These are phyloP conservation scores for Porites lutea DNA, from an alignment of 64 coral and sea anemone species.

Conservation along the genomic window DNA sequence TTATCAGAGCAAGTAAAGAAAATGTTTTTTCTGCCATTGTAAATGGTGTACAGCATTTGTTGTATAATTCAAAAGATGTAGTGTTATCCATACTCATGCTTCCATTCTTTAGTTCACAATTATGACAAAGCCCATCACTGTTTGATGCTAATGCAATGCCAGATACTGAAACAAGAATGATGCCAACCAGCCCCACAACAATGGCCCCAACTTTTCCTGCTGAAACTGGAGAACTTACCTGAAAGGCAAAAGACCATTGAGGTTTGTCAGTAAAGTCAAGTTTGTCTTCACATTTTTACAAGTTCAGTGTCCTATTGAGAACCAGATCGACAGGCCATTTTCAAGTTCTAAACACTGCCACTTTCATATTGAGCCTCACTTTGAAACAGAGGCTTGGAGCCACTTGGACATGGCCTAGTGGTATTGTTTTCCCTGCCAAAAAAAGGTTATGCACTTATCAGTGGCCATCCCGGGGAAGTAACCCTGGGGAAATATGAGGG, in stretches of 20 bases:
- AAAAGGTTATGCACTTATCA: too few species aligned
- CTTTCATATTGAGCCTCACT: too few species aligned
- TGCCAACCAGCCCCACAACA: conserved; percentile 21
- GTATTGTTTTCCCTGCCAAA: too few species aligned
- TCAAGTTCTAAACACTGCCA: too few species aligned
- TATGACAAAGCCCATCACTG: background rate
- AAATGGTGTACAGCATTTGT: background rate
- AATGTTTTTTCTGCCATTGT: background rate
- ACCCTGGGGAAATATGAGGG: too few species aligned
- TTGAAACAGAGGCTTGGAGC: too few species aligned
- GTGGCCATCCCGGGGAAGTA: too few species aligned
- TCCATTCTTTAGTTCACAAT: background rate
- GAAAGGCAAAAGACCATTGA: background rate
- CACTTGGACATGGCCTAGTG: too few species aligned
- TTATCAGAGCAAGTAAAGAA: conserved; percentile 74
- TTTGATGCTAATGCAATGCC: conserved; percentile 43
- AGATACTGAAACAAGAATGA: conserved; percentile 43
- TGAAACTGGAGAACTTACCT: background rate
- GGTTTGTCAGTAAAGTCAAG: background rate
- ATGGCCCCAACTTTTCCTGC: conserved; percentile 29
- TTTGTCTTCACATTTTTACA: background rate
- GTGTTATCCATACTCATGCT: too few species aligned
- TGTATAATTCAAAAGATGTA: too few species aligned
- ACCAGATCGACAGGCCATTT: too few species aligned
- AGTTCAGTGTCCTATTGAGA: too few species aligned